phyloP scores from a whole-genome alignment of 2,888 invertebrate species.

The Torymus auratus region DNA sequence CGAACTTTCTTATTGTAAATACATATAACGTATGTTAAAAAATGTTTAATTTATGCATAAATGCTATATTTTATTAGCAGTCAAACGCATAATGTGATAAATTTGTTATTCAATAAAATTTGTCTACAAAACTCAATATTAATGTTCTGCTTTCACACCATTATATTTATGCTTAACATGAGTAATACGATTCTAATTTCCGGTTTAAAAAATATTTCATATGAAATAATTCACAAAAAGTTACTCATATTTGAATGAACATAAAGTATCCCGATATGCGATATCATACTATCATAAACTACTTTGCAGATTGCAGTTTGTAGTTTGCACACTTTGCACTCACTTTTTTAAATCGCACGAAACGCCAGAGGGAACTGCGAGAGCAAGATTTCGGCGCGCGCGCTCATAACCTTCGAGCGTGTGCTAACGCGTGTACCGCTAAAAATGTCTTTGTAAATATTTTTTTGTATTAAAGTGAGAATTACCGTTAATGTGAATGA shows the following conservation, averaged over 20 bases:
- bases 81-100: conserved; percentile 29
- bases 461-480: conserved; percentile 10
- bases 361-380: neutral
- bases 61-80: conserved; percentile 24
- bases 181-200: no score
- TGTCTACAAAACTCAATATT: neutral
- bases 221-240: no score
- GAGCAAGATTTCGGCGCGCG: conserved; percentile 34
- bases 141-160: no score
- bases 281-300: no score
- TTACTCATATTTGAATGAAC: no score
- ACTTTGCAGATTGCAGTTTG: no score
- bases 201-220: no score
- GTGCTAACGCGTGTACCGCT: conserved; percentile 9
- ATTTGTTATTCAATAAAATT: conserved; percentile 50
- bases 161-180: no score
- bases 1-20: conserved; percentile 34
- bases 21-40: conserved; percentile 23
- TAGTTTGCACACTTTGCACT: no score
- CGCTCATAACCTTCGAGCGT: conserved; percentile 20
- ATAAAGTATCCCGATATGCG: no score
- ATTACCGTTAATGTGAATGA: conserved; percentile 3
- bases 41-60: neutral
- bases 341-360: neutral
- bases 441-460: conserved; percentile 39